Percentiles rank a stretch among this genome's conserved stretches.
Conservation (phyloP, 1,140 invertebrate species). For the Drosophila oshimai region DNA sequence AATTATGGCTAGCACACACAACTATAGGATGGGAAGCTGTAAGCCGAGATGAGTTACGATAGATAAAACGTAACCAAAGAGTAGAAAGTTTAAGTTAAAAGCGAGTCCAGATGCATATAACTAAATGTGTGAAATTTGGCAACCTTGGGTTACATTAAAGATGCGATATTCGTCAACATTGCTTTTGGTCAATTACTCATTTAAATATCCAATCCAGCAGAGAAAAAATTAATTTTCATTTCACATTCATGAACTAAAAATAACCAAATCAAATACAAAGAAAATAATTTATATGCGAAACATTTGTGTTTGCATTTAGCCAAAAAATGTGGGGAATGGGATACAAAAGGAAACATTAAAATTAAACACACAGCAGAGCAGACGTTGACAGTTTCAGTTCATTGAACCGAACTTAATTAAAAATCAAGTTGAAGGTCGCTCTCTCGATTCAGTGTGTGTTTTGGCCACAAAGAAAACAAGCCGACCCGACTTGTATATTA, state of each 20-base stretch:
- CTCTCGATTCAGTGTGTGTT: neutral
- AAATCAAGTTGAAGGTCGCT: slow-evolving; percentile 79
- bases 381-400: slow-evolving; percentile 71
- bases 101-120: neutral
- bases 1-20: slow-evolving; percentile 55
- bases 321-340: neutral
- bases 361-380: slow-evolving; percentile 38
- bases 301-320: slow-evolving; percentile 36
- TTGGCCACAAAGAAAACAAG: slow-evolving; percentile 30
- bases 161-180: slow-evolving; percentile 16
- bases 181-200: slow-evolving; percentile 1
- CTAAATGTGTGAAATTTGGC: neutral
- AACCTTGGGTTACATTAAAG: neutral
- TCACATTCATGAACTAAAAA: neutral
- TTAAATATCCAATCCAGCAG: neutral
- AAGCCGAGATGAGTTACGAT: slow-evolving; percentile 58
- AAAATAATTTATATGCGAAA: slow-evolving; percentile 28
- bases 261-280: neutral
- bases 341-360: slow-evolving; percentile 44
- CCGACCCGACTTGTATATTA: slow-evolving; percentile 1
- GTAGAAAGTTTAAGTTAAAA: slow-evolving; percentile 17
- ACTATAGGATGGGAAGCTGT: slow-evolving; percentile 32
- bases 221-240: slow-evolving; percentile 24
- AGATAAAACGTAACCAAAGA: slow-evolving; percentile 33
- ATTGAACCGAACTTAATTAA: slow-evolving; percentile 79